These are phyloP conservation scores for Anoplopoma fimbria DNA, from an alignment of 2,113 vertebrate genomes.

Conservation along the genomic window DNA sequence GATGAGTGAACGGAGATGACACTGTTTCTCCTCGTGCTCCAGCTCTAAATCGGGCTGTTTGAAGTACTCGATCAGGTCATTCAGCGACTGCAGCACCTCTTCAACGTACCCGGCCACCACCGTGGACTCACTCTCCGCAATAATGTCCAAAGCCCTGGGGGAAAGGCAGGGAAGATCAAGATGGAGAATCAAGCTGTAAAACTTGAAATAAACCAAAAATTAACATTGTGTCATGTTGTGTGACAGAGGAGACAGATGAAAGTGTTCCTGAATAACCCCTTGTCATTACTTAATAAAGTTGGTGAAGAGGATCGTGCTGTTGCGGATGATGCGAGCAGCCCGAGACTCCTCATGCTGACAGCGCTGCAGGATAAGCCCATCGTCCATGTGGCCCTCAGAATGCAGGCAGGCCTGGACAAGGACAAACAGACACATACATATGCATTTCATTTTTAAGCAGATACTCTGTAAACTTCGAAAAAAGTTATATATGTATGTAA, in stretches of 20 bases:
- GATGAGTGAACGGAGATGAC: conserved; percentile 94
- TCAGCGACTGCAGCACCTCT: conserved; percentile 94
- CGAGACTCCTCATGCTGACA: conserved; percentile 95
- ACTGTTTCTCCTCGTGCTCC: conserved; percentile 95
- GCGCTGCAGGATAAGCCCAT: conserved; percentile 93
- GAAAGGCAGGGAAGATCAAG: not conserved
- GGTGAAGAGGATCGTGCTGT: conserved; percentile 92
- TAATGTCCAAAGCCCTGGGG: conserved; percentile 78
- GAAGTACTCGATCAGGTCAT: conserved; percentile 95
- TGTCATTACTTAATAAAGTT: conserved; percentile 91
- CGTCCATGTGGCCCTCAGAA: conserved; percentile 97
- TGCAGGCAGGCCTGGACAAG: conserved; percentile 91
- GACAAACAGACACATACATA: conserved; percentile 6
- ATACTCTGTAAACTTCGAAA: not conserved
- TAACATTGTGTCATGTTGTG: not conserved
- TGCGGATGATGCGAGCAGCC: conserved; percentile 95
- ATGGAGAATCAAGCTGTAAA: not conserved
- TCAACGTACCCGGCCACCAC: conserved; percentile 86
- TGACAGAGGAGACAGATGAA: conserved; percentile 2
- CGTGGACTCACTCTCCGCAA: conserved; percentile 84
- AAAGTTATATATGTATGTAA: not conserved
- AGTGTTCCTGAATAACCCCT: not conserved
- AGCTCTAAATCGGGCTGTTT: conserved; percentile 92
- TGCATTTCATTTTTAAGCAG: not conserved
- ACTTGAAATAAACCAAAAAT: not conserved